These are phyloP conservation scores for Seriola quinqueradiata DNA, from an alignment of 2,113 vertebrate genomes.

Conservation along the genomic window DNA sequence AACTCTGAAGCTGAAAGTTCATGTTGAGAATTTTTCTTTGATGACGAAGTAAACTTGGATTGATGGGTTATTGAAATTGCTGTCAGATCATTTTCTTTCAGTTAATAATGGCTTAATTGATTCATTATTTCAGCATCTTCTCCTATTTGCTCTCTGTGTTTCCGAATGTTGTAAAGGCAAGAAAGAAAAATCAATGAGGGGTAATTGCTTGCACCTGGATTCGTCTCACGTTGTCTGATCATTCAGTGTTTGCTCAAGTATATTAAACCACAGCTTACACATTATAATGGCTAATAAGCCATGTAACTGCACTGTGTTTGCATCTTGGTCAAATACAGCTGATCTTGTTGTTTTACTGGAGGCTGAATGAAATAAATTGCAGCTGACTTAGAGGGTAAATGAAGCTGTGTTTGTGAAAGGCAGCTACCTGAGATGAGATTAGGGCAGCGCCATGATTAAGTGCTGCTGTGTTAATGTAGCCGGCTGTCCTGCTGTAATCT, in stretches of 20 bases:
- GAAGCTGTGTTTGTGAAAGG: conserved; percentile 66
- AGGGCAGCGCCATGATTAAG: conserved; percentile 73
- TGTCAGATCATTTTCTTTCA: background rate
- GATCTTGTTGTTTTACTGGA: conserved; percentile 7
- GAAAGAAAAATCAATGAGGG: background rate
- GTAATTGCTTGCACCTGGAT: conserved; percentile 41
- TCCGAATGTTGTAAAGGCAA: background rate
- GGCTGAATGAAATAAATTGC: conserved; percentile 19
- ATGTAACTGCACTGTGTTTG: background rate
- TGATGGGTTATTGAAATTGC: background rate
- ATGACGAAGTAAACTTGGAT: background rate
- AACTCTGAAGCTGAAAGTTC: background rate
- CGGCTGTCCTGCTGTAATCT: conserved; percentile 71
- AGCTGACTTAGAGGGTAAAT: conserved; percentile 18
- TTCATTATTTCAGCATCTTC: background rate
- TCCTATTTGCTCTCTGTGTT: background rate
- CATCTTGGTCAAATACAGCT: conserved; percentile 24
- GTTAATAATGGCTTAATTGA: background rate
- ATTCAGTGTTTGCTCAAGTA: conserved; percentile 21
- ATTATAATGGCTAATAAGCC: conserved; percentile 16
- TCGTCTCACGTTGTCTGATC: conserved; percentile 8
- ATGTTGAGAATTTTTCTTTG: background rate
- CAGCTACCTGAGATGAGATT: conserved; percentile 81
- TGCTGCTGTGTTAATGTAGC: conserved; percentile 80
- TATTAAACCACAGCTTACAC: conserved; percentile 2